Evolutionary conservation across 2,797 vertebrate species (phyloP).

Genomic region (Diplodus puntazzo): DNA sequence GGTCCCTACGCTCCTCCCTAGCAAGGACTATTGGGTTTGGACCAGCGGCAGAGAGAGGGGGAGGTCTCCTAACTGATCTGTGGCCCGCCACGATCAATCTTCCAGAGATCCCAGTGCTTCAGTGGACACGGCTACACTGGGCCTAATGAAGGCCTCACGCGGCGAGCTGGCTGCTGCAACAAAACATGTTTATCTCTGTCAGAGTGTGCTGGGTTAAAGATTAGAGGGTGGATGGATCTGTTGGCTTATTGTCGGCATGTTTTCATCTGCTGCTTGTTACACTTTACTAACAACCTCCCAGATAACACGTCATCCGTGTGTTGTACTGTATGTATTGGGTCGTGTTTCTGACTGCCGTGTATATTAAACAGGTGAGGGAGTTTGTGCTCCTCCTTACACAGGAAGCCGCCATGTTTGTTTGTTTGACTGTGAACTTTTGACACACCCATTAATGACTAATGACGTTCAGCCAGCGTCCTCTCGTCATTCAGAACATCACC

Average conservation of each 20-base stretch:
- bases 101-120: slow-evolving; percentile 70
- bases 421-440: slow-evolving; percentile 55
- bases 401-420: slow-evolving; percentile 16
- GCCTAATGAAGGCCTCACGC: slow-evolving; percentile 76
- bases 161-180: slow-evolving; percentile 55
- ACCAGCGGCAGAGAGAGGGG: slow-evolving; percentile 62
- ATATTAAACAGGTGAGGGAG: slow-evolving; percentile 13
- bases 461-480: slow-evolving; percentile 24
- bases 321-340: too few species aligned
- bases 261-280: slow-evolving; percentile 27
- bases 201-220: slow-evolving; percentile 51
- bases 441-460: slow-evolving; percentile 47
- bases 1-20: slow-evolving; percentile 74
- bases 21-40: slow-evolving; percentile 76
- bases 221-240: slow-evolving; percentile 52
- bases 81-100: slow-evolving; percentile 77
- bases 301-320: background rate
- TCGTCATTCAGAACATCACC: slow-evolving; percentile 46
- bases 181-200: slow-evolving; percentile 74
- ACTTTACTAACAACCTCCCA: slow-evolving; percentile 17
- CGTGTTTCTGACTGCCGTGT: slow-evolving; percentile 7
- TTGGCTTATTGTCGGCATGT: slow-evolving; percentile 18
- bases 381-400: background rate
- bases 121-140: slow-evolving; percentile 63
- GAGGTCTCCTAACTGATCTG: slow-evolving; percentile 74